These are phyloP conservation scores for Pseudochaenichthys georgianus DNA, from an alignment of 2,797 vertebrate species.

Conservation along the genomic window DNA sequence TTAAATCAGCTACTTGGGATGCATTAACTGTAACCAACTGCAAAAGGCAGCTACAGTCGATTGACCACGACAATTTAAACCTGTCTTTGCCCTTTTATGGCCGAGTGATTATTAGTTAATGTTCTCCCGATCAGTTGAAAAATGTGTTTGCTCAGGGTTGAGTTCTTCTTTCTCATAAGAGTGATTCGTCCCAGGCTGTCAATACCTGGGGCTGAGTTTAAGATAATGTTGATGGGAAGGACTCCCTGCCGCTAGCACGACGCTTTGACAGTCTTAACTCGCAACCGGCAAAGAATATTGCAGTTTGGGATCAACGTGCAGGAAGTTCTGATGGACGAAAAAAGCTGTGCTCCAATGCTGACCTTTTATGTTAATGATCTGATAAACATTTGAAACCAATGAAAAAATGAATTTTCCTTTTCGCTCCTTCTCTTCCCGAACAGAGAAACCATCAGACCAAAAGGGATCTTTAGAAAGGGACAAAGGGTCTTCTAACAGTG, in stretches of 20 bases:
- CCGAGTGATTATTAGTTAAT: background rate
- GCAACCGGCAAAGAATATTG: background rate
- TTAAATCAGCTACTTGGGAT: conserved; percentile 76
- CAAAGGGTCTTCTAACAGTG: conserved; percentile 55
- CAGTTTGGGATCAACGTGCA: background rate
- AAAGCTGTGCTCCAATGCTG: background rate
- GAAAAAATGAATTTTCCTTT: background rate
- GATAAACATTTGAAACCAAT: background rate
- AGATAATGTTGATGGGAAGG: background rate
- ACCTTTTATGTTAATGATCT: background rate
- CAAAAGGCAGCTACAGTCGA: conserved; percentile 33
- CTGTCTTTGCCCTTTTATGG: conserved; percentile 36
- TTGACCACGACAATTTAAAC: conserved; percentile 20
- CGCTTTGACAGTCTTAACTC: background rate
- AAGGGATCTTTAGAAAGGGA: conserved; percentile 64
- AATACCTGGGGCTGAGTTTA: background rate
- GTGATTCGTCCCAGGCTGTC: background rate
- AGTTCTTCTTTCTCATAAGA: conserved; percentile 14
- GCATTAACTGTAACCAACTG: conserved; percentile 63
- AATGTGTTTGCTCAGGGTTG: conserved; percentile 17
- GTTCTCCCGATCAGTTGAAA: background rate
- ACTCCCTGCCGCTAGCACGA: background rate
- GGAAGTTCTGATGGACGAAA: background rate
- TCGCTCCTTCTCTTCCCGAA: conserved; percentile 31
- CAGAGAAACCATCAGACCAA: conserved; percentile 76